A percentile compares a stretch with the other conserved stretches of the same genome.
phyloP scores from a whole-genome alignment of 2,113 vertebrate species.

The Egretta garzetta region DNA sequence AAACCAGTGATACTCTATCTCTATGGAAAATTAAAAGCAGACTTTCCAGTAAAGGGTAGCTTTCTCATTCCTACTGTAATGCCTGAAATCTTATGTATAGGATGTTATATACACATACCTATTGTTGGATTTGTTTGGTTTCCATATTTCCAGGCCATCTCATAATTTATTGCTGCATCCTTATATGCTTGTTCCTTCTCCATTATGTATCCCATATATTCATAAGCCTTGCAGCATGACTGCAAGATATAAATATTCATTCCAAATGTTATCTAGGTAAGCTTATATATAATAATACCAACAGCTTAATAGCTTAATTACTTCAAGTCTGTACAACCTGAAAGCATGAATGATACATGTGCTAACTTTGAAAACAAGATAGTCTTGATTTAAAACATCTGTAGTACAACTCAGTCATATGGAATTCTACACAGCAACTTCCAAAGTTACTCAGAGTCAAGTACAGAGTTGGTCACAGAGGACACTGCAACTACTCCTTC shows the following conservation, averaged over 20 bases:
- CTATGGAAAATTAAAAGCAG: neutral
- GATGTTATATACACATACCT: conserved; percentile 71
- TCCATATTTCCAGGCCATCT: conserved; percentile 95
- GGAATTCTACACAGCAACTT: neutral
- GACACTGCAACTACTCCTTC: neutral
- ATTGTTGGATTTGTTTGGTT: conserved; percentile 90
- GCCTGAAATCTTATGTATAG: neutral
- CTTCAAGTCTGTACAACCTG: neutral
- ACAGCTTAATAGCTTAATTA: neutral
- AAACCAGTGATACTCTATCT: neutral
- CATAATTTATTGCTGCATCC: conserved; percentile 92
- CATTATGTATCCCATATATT: conserved; percentile 98
- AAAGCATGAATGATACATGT: neutral
- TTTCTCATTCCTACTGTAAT: neutral
- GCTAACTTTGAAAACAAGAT: neutral
- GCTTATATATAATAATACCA: neutral
- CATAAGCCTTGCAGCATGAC: conserved; percentile 97
- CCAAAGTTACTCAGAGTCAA: neutral
- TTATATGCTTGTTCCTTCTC: conserved; percentile 95
- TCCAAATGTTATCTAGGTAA: neutral
- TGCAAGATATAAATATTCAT: conserved; percentile 59
- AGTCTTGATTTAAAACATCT: neutral
- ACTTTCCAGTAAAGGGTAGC: neutral
- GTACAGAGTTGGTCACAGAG: neutral
- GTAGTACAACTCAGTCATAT: neutral